Conservation (phyloP, 2,797 vertebrate species). For the Zenarchopterus dispar region DNA sequence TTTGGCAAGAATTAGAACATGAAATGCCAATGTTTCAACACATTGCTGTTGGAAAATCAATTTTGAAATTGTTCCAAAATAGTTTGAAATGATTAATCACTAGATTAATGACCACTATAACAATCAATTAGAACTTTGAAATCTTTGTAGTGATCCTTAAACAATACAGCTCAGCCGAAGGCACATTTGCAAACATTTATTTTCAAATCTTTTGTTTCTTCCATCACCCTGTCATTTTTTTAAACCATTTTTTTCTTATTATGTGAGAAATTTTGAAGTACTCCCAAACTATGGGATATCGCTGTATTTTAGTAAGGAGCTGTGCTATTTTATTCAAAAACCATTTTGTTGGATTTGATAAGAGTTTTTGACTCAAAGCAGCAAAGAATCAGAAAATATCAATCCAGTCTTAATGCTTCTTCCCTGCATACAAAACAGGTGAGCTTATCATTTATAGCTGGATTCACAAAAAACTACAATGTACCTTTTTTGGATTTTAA, state of each 20-base stretch:
- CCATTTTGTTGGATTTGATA: slow-evolving; percentile 52
- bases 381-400: slow-evolving; percentile 71
- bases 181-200: neutral
- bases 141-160: slow-evolving; percentile 22
- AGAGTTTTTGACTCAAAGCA: slow-evolving; percentile 67
- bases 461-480: slow-evolving; percentile 44
- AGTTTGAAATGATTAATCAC: slow-evolving; percentile 56
- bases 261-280: slow-evolving; percentile 1
- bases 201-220: neutral
- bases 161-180: slow-evolving; percentile 8
- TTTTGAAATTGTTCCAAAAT: slow-evolving; percentile 26
- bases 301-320: slow-evolving; percentile 27
- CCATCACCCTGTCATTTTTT: neutral
- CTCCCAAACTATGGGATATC: slow-evolving; percentile 19
- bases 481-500: slow-evolving; percentile 52
- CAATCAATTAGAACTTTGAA: slow-evolving; percentile 32
- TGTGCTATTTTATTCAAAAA: slow-evolving; percentile 34
- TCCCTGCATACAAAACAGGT: slow-evolving; percentile 66
- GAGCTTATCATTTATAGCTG: slow-evolving; percentile 65
- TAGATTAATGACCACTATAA: slow-evolving; percentile 48
- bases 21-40: slow-evolving; percentile 35
- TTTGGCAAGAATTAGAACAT: slow-evolving; percentile 37
- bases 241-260: neutral
- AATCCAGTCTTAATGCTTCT: slow-evolving; percentile 65
- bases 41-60: slow-evolving; percentile 41